These are phyloP conservation scores for Sinodicranocentrus sp. DNA, from an alignment of 2,888 invertebrate genomes.

Conservation along the genomic window DNA sequence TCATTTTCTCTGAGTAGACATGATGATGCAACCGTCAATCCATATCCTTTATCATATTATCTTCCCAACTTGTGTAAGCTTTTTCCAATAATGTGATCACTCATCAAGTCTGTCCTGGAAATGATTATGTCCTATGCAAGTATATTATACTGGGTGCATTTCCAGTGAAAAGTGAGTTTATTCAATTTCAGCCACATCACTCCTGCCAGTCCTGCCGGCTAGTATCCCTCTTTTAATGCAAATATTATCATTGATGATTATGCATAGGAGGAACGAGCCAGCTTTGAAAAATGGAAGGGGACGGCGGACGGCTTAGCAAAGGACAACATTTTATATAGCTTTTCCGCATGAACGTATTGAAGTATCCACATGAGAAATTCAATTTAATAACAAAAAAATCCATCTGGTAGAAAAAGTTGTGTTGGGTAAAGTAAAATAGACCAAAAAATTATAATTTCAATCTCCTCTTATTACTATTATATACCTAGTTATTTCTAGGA, in stretches of 20 bases:
- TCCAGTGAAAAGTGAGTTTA: conserved; percentile 6
- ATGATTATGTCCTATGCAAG: no score
- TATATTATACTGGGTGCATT: no score
- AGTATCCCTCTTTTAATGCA: not conserved
- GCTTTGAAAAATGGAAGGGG: not conserved
- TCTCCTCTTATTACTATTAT: not conserved
- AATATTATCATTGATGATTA: conserved; percentile 22
- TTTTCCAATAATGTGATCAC: conserved; percentile 14
- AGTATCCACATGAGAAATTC: no score
- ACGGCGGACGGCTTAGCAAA: not conserved
- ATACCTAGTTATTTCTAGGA: no score
- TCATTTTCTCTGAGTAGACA: no score
- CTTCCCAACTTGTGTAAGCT: conserved; percentile 6
- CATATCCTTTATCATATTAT: not conserved
- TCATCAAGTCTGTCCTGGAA: conserved; percentile 1
- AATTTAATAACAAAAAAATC: no score
- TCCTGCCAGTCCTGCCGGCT: not conserved
- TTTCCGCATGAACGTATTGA: no score
- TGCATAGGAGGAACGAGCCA: not conserved
- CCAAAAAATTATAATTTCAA: conserved; percentile 1
- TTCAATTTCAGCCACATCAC: not conserved
- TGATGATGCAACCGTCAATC: not conserved
- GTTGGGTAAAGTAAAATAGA: no score
- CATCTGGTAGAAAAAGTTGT: no score
- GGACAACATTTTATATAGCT: no score